Conservation (phyloP, 2,888 invertebrate genomes). For the Stenurella melanura region DNA sequence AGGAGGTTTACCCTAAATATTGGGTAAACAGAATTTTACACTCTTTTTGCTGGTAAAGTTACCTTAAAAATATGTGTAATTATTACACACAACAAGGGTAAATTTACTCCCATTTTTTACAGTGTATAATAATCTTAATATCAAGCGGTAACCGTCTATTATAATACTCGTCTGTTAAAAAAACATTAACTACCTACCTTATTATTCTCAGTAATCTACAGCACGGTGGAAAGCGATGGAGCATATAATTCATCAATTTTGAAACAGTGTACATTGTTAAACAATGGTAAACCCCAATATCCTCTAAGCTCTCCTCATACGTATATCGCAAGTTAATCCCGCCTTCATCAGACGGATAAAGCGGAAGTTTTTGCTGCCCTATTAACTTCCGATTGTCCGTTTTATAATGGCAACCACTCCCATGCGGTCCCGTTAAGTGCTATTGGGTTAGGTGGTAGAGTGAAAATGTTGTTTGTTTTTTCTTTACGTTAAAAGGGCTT, state of each 20-base stretch:
- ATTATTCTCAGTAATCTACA: neutral
- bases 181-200: neutral
- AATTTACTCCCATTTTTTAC: too few species aligned
- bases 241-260: constrained; percentile 1
- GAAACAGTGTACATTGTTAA: constrained; percentile 1
- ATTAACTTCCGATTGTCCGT: constrained; percentile 65
- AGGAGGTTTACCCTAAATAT: too few species aligned
- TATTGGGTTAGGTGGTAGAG: neutral
- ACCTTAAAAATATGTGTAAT: too few species aligned
- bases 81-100: too few species aligned
- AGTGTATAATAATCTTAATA: too few species aligned
- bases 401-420: constrained; percentile 61
- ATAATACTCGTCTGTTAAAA: neutral
- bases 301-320: neutral
- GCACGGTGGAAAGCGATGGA: neutral
- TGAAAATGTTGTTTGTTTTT: neutral
- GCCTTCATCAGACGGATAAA: constrained; percentile 4
- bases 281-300: neutral
- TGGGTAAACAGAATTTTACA: too few species aligned
- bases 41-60: too few species aligned
- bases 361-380: constrained; percentile 63
- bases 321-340: constrained; percentile 26
- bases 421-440: constrained; percentile 39
- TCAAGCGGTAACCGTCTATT: too few species aligned
- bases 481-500: neutral